Conservation (phyloP, 2,888 invertebrate species). For the Anaspis maculata region DNA sequence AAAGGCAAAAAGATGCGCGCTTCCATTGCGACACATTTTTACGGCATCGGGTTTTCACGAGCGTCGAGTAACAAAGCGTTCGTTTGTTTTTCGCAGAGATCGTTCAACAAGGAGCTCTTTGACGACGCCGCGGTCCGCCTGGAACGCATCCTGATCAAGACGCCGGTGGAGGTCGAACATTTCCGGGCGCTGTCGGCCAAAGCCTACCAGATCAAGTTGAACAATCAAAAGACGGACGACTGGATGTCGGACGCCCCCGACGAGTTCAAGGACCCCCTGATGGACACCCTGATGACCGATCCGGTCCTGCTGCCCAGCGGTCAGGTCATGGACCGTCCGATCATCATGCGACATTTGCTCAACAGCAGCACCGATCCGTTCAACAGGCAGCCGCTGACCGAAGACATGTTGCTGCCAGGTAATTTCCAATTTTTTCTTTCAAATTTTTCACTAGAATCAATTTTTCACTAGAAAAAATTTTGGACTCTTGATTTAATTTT, state of each 20-base stretch:
- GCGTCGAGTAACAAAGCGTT: too few relatives aligned
- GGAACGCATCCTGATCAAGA: constrained; percentile 75
- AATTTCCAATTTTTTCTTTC: too few relatives aligned
- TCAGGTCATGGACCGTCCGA: constrained; percentile 83
- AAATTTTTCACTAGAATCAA: constrained; percentile 79
- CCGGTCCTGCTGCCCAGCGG: constrained; percentile 90
- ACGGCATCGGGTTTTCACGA: too few relatives aligned
- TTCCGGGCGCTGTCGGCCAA: constrained; percentile 70
- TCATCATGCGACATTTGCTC: constrained; percentile 86
- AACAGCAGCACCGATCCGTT: constrained; percentile 98
- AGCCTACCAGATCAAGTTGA: constrained; percentile 69
- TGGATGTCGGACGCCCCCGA: constrained; percentile 95
- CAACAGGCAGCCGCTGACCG: constrained; percentile 89
- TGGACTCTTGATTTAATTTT: too few relatives aligned
- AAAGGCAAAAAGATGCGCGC: too few relatives aligned
- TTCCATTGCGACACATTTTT: too few relatives aligned
- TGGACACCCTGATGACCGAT: constrained; percentile 96
- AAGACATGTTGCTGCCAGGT: constrained; percentile 90
- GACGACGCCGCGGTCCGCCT: constrained; percentile 81
- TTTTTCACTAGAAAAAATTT: too few relatives aligned
- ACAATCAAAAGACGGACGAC: constrained; percentile 80
- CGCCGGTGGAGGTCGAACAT: constrained; percentile 74
- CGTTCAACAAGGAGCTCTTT: constrained; percentile 88
- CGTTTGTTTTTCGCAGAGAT: constrained; percentile 78
- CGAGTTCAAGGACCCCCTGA: constrained; percentile 92